A percentile compares a stretch with the other conserved stretches of the same genome.
phyloP scores from a whole-genome alignment of 1,140 invertebrate species.

The Bilobella aurantiaca region DNA sequence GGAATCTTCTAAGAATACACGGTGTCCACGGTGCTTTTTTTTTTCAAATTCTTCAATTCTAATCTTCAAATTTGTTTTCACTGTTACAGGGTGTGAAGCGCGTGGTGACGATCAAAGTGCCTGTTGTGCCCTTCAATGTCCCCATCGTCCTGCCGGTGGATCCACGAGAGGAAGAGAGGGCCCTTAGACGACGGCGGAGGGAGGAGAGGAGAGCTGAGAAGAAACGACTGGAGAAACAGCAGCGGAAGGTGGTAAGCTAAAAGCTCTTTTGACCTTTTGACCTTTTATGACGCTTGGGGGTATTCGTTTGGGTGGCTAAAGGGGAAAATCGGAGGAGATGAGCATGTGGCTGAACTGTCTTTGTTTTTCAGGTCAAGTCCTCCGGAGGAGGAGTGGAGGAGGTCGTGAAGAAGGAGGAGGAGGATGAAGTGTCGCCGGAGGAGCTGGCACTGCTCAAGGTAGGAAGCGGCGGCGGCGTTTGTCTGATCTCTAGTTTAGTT shows the following conservation, averaged over 20 bases:
- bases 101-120: conserved; percentile 31
- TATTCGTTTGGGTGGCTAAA: background rate
- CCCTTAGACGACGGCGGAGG: too few relatives aligned
- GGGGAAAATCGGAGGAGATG: background rate
- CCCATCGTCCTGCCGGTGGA: conserved; percentile 17
- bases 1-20: background rate
- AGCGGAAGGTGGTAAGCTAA: too few relatives aligned
- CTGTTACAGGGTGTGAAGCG: background rate
- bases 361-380: conserved; percentile 7
- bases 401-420: conserved; percentile 37
- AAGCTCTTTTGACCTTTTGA: too few relatives aligned
- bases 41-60: background rate
- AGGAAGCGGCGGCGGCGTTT: conserved; percentile 21
- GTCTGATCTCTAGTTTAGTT: background rate
- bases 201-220: too few relatives aligned
- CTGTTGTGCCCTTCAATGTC: conserved; percentile 30
- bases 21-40: too few relatives aligned
- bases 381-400: conserved; percentile 8
- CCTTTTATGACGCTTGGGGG: too few relatives aligned
- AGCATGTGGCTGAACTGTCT: too few relatives aligned
- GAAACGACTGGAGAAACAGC: too few relatives aligned
- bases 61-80: background rate
- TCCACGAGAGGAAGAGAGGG: too few relatives aligned
- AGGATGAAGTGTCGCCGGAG: conserved; percentile 37
- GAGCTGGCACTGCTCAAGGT: conserved; percentile 39